Conservation (phyloP, 1,140 invertebrate species). For the Drosophila athabasca region DNA sequence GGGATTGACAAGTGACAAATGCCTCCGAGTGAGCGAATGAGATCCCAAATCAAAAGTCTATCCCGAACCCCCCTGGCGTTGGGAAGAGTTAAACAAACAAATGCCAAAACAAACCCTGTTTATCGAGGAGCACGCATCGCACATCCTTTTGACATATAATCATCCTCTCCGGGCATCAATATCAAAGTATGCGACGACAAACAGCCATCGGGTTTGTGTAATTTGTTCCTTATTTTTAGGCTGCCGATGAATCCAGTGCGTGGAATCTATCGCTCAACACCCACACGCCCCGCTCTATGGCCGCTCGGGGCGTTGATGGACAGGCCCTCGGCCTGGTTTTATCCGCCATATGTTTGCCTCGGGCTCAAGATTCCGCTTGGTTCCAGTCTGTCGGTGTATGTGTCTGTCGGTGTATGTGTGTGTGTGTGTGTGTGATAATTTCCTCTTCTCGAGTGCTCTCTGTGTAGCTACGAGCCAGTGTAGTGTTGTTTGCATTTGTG, state of each 20-base stretch:
- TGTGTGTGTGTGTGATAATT: constrained; percentile 54
- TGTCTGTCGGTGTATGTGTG: constrained; percentile 31
- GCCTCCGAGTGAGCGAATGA: constrained; percentile 17
- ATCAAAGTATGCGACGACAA: constrained; percentile 72
- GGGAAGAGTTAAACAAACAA: constrained; percentile 50
- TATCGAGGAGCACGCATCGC: constrained; percentile 32
- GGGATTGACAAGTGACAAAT: constrained; percentile 52
- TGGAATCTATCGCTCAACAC: constrained; percentile 45
- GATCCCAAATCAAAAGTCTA: constrained; percentile 52
- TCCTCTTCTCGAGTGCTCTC: constrained; percentile 33
- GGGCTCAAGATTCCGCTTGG: constrained; percentile 31
- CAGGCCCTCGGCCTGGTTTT: constrained; percentile 17
- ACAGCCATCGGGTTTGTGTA: constrained; percentile 47
- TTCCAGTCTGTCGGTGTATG: constrained; percentile 22
- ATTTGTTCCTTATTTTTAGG: constrained; percentile 53
- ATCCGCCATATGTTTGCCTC: constrained; percentile 48
- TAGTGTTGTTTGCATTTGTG: constrained; percentile 9
- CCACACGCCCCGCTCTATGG: background rate
- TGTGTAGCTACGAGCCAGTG: constrained; percentile 1
- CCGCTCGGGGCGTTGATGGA: constrained; percentile 25
- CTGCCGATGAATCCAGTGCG: constrained; percentile 8
- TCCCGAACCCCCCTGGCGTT: constrained; percentile 27
- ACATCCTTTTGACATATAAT: constrained; percentile 54
- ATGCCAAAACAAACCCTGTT: constrained; percentile 43
- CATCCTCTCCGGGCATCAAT: constrained; percentile 16